These are phyloP conservation scores for Pangasius macronema DNA, from an alignment of 2,797 vertebrate genomes.

Conservation along the genomic window DNA sequence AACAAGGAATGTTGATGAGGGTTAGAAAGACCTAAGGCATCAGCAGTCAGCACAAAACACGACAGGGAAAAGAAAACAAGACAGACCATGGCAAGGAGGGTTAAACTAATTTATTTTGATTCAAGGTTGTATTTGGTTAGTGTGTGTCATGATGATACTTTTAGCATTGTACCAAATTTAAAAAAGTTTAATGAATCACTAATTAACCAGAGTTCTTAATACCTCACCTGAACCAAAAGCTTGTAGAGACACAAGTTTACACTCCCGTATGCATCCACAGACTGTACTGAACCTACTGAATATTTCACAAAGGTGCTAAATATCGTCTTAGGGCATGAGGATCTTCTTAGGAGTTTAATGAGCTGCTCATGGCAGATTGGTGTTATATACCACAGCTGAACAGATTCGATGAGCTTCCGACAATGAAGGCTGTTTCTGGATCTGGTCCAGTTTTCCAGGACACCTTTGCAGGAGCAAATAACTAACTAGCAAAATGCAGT, in stretches of 20 bases:
- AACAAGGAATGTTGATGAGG: conserved; percentile 18
- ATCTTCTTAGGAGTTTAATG: conserved; percentile 13
- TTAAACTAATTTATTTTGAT: conserved; percentile 31
- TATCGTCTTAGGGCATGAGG: conserved; percentile 2
- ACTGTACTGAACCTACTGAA: conserved; percentile 9
- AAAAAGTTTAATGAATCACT: background rate
- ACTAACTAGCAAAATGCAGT: background rate
- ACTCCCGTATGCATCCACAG: background rate
- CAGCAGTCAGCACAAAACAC: conserved; percentile 19
- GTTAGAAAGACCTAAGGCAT: background rate
- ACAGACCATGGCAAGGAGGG: background rate
- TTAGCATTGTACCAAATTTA: background rate
- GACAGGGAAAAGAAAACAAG: conserved; percentile 25
- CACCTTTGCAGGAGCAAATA: background rate
- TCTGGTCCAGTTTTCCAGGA: background rate
- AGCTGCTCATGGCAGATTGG: background rate
- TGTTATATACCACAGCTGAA: conserved; percentile 22
- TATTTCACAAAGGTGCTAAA: conserved; percentile 48
- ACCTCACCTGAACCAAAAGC: background rate
- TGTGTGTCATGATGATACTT: background rate
- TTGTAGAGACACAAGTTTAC: background rate
- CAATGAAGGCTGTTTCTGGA: background rate
- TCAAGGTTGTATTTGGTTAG: conserved; percentile 21
- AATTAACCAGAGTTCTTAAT: conserved; percentile 7
- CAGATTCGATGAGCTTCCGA: background rate